Conservation (phyloP, 1,140 invertebrate species). For the Andricus grossulariae region DNA sequence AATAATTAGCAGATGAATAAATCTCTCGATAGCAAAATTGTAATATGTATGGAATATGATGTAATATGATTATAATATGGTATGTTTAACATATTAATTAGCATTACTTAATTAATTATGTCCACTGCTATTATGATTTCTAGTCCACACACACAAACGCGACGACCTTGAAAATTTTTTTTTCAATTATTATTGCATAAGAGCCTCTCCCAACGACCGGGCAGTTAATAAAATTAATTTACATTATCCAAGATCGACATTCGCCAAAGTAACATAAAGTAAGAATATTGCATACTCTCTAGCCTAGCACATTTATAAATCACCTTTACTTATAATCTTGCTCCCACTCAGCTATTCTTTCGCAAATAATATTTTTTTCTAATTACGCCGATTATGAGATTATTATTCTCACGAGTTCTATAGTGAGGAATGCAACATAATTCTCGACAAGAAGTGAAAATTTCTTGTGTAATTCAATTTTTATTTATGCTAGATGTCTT, state of each 20-base stretch:
- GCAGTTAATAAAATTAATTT: neutral
- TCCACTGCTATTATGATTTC: neutral
- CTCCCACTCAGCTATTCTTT: slow-evolving; percentile 3
- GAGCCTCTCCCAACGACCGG: neutral
- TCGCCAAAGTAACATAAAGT: slow-evolving; percentile 1
- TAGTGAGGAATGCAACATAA: neutral
- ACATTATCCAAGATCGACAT: neutral
- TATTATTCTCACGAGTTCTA: slow-evolving; percentile 25
- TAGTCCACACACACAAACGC: neutral
- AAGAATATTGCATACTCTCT: neutral
- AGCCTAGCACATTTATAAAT: neutral
- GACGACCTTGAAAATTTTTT: slow-evolving; percentile 5
- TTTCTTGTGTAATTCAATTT: slow-evolving; percentile 9
- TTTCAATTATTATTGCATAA: neutral
- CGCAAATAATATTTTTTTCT: slow-evolving; percentile 14
- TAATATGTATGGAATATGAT: too few relatives aligned
- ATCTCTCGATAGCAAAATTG: too few relatives aligned
- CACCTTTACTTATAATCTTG: neutral
- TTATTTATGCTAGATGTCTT: too few relatives aligned
- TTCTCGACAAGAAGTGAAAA: neutral
- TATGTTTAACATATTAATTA: neutral
- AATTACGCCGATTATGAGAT: neutral
- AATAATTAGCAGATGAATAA: too few relatives aligned
- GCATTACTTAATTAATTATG: neutral
- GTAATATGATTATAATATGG: too few relatives aligned